These are phyloP conservation scores for Drosophila eugracilis DNA, from an alignment of 1,140 invertebrate species.

Conservation along the genomic window DNA sequence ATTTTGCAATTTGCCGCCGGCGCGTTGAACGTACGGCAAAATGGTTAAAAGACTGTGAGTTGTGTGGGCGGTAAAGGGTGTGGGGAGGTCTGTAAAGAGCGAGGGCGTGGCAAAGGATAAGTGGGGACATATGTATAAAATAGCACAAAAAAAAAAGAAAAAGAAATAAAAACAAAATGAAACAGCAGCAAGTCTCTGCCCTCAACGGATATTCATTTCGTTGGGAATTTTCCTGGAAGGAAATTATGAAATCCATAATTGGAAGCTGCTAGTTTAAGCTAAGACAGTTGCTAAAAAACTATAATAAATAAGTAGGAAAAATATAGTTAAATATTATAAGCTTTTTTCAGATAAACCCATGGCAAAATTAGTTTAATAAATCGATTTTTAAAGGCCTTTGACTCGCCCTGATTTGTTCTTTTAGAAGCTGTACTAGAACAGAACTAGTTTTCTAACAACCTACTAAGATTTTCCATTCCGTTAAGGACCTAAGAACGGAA, in stretches of 20 bases:
- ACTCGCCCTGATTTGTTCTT: no score
- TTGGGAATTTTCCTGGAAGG: not conserved
- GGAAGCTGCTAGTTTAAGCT: not conserved
- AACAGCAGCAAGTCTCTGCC: not conserved
- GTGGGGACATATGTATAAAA: constrained; percentile 21
- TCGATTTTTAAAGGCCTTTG: no score
- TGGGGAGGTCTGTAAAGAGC: not conserved
- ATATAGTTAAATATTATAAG: not conserved
- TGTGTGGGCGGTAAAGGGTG: not conserved
- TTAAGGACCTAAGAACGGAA: no score
- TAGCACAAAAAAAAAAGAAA: constrained; percentile 1
- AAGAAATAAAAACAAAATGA: constrained; percentile 10
- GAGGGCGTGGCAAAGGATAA: constrained; percentile 22
- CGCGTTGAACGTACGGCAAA: constrained; percentile 28
- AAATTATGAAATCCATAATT: constrained; percentile 20
- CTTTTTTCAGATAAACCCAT: no score
- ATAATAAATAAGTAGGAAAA: not conserved
- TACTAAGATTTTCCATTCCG: no score
- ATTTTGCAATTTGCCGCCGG: constrained; percentile 62
- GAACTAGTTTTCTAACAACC: no score
- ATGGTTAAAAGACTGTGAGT: constrained; percentile 20
- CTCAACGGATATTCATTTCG: constrained; percentile 1
- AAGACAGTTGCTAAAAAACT: not conserved
- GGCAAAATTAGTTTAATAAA: no score
- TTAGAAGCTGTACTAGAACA: no score